Conservation (phyloP, 2,888 invertebrate species). For the Cephus pulcher region DNA sequence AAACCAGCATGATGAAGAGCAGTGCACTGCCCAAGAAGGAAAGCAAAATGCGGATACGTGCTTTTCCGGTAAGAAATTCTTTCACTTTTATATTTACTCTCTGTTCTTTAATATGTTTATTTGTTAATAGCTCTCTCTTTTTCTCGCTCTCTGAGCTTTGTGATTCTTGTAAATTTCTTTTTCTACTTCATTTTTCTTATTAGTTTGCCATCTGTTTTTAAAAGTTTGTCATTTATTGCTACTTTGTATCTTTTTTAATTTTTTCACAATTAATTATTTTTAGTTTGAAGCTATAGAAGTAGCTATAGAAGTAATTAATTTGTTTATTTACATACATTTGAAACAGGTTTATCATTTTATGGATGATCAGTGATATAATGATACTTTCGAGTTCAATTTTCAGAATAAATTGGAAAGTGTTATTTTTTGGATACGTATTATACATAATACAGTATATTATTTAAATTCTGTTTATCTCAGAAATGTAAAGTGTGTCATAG, state of each 20-base stretch:
- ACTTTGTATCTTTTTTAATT: slow-evolving; percentile 8
- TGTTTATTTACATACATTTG: too few relatives aligned
- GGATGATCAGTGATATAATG: too few relatives aligned
- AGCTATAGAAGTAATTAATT: too few relatives aligned
- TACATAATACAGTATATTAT: neutral
- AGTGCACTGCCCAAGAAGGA: slow-evolving; percentile 87
- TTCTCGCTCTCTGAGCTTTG: too few relatives aligned
- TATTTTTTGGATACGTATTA: neutral
- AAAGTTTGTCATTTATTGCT: slow-evolving; percentile 12
- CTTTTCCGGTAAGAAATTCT: slow-evolving; percentile 89
- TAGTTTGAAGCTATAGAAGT: neutral
- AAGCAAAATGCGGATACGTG: slow-evolving; percentile 97
- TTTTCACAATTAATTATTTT: slow-evolving; percentile 17
- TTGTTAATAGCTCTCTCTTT: too few relatives aligned
- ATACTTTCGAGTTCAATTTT: too few relatives aligned
- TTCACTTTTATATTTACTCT: too few relatives aligned
- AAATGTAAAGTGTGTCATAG: neutral
- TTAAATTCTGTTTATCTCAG: neutral
- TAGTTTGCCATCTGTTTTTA: slow-evolving; percentile 17
- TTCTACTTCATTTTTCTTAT: too few relatives aligned
- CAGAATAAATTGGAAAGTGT: neutral
- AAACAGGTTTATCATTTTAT: too few relatives aligned
- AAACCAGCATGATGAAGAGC: slow-evolving; percentile 74
- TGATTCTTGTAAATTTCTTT: too few relatives aligned
- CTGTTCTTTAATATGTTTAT: too few relatives aligned